phyloP scores from a whole-genome alignment of 2,113 vertebrate species.

The Enhydra lutris region DNA sequence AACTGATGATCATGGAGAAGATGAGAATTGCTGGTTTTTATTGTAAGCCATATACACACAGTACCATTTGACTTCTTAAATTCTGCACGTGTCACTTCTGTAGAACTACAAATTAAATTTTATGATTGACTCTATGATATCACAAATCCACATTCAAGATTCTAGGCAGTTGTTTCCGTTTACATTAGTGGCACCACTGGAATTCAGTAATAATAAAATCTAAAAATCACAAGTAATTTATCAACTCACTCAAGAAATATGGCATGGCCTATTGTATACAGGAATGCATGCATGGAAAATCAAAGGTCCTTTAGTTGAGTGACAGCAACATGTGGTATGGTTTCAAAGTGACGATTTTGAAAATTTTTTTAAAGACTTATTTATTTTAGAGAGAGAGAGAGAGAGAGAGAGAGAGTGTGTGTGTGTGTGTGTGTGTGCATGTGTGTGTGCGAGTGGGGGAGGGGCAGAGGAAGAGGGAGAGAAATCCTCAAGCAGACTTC shows the following conservation, averaged over 20 bases:
- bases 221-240: neutral
- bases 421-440: no score
- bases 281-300: neutral
- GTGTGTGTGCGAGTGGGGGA: rapidly evolving
- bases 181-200: neutral
- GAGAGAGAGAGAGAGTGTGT: no score
- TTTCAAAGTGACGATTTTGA: neutral
- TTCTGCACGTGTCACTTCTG: neutral
- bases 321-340: neutral
- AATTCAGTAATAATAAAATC: neutral
- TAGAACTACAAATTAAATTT: neutral
- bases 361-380: neutral
- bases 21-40: neutral
- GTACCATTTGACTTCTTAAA: neutral
- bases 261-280: neutral
- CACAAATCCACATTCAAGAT: neutral
- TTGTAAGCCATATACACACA: neutral
- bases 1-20: neutral
- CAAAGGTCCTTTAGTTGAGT: neutral
- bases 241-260: neutral
- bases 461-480: neutral
- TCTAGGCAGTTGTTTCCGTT: neutral
- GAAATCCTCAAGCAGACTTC: neutral
- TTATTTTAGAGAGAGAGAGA: neutral
- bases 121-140: neutral